Base-by-base conservation (phyloP, 2,113 vertebrate species). In the Phrynocephalus versicolor region DNA sequence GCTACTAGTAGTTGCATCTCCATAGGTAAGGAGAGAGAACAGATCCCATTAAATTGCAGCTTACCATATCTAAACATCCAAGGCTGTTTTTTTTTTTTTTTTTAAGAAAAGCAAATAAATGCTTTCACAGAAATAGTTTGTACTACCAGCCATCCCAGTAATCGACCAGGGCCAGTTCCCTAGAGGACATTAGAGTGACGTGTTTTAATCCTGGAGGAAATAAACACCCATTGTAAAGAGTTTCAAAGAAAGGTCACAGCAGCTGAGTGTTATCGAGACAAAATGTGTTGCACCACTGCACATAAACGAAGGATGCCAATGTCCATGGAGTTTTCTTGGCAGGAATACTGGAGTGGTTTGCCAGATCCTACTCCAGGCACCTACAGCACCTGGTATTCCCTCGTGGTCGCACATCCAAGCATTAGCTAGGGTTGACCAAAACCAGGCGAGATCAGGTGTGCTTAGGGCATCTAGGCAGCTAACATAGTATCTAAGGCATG, bases 21-120 rank as follows among this genome's bases (percentile, higher is more conserved):
- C 65, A 21, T 39, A 27, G 18, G 73, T 39, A 37, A 76, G 18
- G 62, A 70, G 23, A 76, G 79, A 65, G 13, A 84, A 73, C 74
- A 79, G 19, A 4, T 21, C 14, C 65, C 64, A 6, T 88, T 0
- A 0, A 58, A 77, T 55, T 39, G 67, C 0, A 0, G 65, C 85
- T 65, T 84, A 16, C 41, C 74, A 71, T n/a, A 45, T 78, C 91
- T 39, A 86, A 83, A 71, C 75, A 39, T 18, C 45, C 39, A 18
- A 39, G 75, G 3, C 37, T 74, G 1, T 81, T 51, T 51, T 51
- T 51, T 51, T n/a, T n/a, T n/a, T n/a, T n/a, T n/a, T n/a, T n/a
- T n/a, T n/a, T 82, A 18, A 18, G 72, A 89, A 82, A 85, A 86
- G 84, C 74, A 82, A 25, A 25, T 89, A 89, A 90, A 35, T 85